Conservation (phyloP, 2,888 invertebrate species). For the Lithophane socia region DNA sequence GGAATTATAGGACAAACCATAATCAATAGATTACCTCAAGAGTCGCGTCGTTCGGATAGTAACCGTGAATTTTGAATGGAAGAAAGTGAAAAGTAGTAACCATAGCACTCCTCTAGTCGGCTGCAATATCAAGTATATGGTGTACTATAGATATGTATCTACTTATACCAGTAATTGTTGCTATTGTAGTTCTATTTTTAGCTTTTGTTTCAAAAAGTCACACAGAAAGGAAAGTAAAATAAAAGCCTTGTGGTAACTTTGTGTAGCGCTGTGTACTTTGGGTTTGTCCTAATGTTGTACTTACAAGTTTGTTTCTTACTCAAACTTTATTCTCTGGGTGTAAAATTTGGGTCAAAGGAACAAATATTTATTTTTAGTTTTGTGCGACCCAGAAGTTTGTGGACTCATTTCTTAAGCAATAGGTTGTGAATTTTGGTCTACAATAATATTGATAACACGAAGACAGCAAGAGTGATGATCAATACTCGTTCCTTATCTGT, state of each 20-base stretch:
- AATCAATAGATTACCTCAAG: background rate
- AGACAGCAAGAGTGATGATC: background rate
- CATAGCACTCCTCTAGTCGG: background rate
- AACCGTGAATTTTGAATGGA: background rate
- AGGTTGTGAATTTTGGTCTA: background rate
- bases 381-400: background rate
- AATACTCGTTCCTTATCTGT: background rate
- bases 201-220: constrained; percentile 6
- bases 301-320: constrained; percentile 39
- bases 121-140: too few relatives aligned
- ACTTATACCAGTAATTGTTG: background rate
- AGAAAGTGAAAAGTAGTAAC: background rate
- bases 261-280: constrained; percentile 20
- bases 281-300: constrained; percentile 33
- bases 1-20: background rate
- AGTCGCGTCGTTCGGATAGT: background rate
- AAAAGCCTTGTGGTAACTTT: constrained; percentile 13
- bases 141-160: too few relatives aligned
- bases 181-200: constrained; percentile 3
- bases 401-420: background rate
- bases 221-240: constrained; percentile 12
- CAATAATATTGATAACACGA: background rate
- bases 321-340: constrained; percentile 38
- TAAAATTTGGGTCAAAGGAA: constrained; percentile 24
- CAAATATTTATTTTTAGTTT: constrained; percentile 39